Evolutionary conservation across 37 sponge, comb jelly and placozoan genomes (phyloP), one percentile per base, ranked within the genome.

Genomic region (Chondrilla cf. caribensis): DNA sequence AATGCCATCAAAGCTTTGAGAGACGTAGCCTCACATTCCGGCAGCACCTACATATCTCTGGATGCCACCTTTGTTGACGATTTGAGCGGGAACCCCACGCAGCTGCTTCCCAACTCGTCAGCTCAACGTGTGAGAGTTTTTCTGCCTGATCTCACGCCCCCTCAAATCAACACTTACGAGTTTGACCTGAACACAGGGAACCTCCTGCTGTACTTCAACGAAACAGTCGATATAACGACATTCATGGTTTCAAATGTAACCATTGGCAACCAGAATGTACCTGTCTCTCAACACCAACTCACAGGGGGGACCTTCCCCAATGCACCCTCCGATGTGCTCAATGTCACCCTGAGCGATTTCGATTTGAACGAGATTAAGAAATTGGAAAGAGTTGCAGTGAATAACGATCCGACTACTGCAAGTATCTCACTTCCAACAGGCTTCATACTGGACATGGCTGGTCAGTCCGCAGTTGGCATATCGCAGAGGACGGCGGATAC

Each of bases 311-410:
- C 21, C 11, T 65, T 57, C 37, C 29, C 25, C 3, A 11, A 54
- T 19, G 51, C 47, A 19, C 82, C 85, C 5, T 35, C 83, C 0
- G 15, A 58, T 5, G 47, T 88, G 1, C 24, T 88, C 41, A 58
- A 39, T 2, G 41, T 94, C 3, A 81, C 58, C 22, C 73, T 94
- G 26, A 70, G 79, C 4, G 62, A 40, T 33, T 42, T 25, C 4
- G 95, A 94, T 54, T 83, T 91, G 72, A 94, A 94, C 65, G 66
- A 31, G 28, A 77, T 94, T 35, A 94, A 94, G 54, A 68, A 79
- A 22, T 58, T 77, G 5, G 39, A 73, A 18, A 15, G 44, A 36
- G n/a, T 38, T 37, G 76, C 76, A n/a, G 58, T 57, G 25, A 73
- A 22, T 43, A 28, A 15, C 7, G 51, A 47, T 11, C 9, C 11